Conservation (phyloP, 2,888 invertebrate genomes). For the Iselma pallidipennis region DNA sequence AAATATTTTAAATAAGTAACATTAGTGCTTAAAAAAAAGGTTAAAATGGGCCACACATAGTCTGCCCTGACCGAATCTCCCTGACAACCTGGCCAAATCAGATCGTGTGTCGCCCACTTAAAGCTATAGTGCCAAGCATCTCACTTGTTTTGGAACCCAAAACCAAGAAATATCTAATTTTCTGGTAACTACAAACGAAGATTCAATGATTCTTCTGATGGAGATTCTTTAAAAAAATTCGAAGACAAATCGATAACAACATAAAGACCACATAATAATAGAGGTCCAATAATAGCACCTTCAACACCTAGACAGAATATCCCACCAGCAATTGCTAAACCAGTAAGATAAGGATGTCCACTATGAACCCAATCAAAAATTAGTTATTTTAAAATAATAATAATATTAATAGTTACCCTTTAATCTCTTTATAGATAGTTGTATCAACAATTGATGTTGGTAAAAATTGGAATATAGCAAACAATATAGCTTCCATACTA, state of each 20-base stretch:
- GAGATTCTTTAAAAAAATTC: conserved; percentile 68
- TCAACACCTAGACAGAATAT: conserved; percentile 96
- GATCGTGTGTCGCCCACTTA: too few relatives aligned
- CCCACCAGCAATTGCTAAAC: conserved; percentile 95
- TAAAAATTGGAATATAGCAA: conserved; percentile 83
- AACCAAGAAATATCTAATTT: background rate
- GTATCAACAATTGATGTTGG: conserved; percentile 93
- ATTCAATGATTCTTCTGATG: conserved; percentile 61
- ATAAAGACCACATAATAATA: conserved; percentile 91
- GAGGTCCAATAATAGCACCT: conserved; percentile 96
- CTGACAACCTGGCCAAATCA: too few relatives aligned
- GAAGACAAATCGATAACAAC: conserved; percentile 87
- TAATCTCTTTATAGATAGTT: conserved; percentile 95
- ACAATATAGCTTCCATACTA: conserved; percentile 76
- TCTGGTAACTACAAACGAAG: conserved; percentile 30
- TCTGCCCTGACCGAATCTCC: too few relatives aligned
- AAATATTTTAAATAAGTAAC: background rate
- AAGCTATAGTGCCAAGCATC: background rate
- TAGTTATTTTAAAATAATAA: conserved; percentile 1
- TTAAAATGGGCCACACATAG: too few relatives aligned
- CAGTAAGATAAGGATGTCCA: conserved; percentile 96
- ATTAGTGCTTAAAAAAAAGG: background rate
- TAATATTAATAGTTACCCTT: conserved; percentile 70
- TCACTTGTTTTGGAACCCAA: background rate
- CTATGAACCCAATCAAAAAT: conserved; percentile 51